Conservation (phyloP, 2,888 invertebrate genomes). For the Drosophila nigricruria region DNA sequence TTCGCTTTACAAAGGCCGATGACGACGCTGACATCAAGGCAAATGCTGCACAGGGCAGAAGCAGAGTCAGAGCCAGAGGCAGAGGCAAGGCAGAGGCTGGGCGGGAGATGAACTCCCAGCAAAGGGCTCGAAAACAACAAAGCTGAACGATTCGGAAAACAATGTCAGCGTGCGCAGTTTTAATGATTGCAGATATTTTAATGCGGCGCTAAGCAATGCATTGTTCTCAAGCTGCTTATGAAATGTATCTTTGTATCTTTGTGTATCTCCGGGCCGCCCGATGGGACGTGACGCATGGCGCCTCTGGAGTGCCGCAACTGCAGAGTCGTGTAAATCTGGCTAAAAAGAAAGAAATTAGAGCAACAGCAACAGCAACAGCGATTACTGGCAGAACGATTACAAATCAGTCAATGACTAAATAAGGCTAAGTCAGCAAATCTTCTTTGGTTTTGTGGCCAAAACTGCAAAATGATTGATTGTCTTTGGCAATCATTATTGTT, state of each 20-base stretch:
- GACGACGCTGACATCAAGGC: constrained; percentile 27
- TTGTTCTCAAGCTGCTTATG: constrained; percentile 69
- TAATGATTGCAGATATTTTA: constrained; percentile 83
- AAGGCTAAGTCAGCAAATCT: constrained; percentile 25
- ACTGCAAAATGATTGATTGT: constrained; percentile 76
- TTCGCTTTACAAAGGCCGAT: constrained; percentile 49
- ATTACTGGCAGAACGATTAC: constrained; percentile 4
- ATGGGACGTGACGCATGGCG: constrained; percentile 12
- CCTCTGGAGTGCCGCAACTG: constrained; percentile 34
- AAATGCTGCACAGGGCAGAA: constrained; percentile 29
- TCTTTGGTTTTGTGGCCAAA: constrained; percentile 45
- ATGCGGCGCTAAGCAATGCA: constrained; percentile 75
- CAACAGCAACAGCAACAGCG: constrained; percentile 10
- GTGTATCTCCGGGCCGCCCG: constrained; percentile 12
- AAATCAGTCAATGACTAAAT: constrained; percentile 3
- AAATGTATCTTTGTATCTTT: constrained; percentile 40
- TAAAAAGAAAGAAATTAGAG: constrained; percentile 8
- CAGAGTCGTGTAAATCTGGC: constrained; percentile 11
- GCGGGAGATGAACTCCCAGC: constrained; percentile 2
- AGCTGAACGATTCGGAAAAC: constrained; percentile 64
- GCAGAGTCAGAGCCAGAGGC: not conserved
- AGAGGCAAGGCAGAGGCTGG: not conserved
- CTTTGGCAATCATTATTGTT: constrained; percentile 72
- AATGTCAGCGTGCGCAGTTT: constrained; percentile 80
- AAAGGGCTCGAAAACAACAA: constrained; percentile 70